Conservation (phyloP, 1,140 invertebrate genomes). For the Bradynema listronoti region DNA sequence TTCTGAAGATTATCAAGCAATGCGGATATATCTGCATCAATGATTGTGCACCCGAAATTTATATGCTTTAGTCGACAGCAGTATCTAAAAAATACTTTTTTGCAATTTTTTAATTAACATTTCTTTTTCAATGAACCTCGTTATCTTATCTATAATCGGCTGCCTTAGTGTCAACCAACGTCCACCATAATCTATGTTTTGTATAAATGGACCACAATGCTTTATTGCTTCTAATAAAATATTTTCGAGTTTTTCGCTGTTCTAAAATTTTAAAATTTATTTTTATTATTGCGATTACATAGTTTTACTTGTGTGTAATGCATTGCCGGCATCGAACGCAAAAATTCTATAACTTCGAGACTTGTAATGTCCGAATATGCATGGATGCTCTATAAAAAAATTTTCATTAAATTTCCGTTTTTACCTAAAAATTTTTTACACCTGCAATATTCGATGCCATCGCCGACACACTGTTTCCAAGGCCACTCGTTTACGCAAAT, state of each 20-base stretch:
- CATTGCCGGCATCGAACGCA: too few species aligned
- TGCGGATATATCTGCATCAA: slow-evolving; percentile 28
- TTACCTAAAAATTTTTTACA: background rate
- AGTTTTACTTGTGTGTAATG: too few species aligned
- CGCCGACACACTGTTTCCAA: slow-evolving; percentile 21
- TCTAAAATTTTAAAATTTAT: too few species aligned
- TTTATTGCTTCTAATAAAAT: too few species aligned
- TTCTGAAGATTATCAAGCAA: slow-evolving; percentile 16
- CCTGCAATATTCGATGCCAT: slow-evolving; percentile 24
- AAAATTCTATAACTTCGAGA: slow-evolving; percentile 7
- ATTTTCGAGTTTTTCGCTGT: too few species aligned
- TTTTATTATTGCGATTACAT: too few species aligned
- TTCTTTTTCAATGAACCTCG: slow-evolving; percentile 21
- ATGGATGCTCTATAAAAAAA: slow-evolving; percentile 1
- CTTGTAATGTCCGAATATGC: slow-evolving; percentile 6
- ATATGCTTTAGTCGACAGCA: slow-evolving; percentile 20
- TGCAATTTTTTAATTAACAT: background rate
- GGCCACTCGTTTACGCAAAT: slow-evolving; percentile 16
- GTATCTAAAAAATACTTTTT: slow-evolving; percentile 23
- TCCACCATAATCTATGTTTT: slow-evolving; percentile 19
- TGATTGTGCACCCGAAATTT: slow-evolving; percentile 23
- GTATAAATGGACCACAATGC: slow-evolving; percentile 29
- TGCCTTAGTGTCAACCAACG: slow-evolving; percentile 23
- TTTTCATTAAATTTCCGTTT: background rate
- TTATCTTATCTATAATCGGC: slow-evolving; percentile 24